phyloP scores from a whole-genome alignment of 2,797 vertebrate genomes.

The Gorsachius magnificus region DNA sequence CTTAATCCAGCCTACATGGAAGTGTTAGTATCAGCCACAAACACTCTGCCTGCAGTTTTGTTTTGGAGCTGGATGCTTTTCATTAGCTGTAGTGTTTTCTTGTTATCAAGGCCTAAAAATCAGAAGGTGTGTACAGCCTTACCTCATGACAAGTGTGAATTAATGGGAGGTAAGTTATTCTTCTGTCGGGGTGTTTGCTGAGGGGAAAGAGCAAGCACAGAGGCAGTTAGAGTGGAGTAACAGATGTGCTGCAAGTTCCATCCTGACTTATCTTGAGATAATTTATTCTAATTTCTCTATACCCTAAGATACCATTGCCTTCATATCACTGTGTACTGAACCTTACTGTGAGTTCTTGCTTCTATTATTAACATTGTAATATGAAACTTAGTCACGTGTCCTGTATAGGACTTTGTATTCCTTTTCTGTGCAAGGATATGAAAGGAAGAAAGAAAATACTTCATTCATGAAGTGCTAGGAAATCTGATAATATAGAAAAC shows the following conservation, averaged over 20 bases:
- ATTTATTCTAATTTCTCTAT: conserved; percentile 13
- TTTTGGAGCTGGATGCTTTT: not conserved
- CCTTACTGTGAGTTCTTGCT: not conserved
- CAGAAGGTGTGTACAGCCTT: not conserved
- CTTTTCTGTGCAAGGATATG: not conserved
- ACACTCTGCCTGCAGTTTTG: not conserved
- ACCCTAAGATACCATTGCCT: not conserved
- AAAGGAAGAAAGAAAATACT: not conserved
- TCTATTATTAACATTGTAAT: conserved; percentile 48
- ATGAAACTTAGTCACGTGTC: not conserved
- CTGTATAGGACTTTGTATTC: not conserved
- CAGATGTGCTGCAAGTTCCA: conserved; percentile 10
- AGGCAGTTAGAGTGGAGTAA: not conserved
- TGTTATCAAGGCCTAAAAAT: not conserved
- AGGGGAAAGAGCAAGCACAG: not conserved
- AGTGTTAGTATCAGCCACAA: not conserved
- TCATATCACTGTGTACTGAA: not conserved
- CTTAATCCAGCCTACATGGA: not conserved
- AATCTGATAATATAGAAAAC: not conserved
- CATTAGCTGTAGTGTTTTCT: not conserved
- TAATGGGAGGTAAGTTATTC: not conserved
- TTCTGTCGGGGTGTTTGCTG: not conserved
- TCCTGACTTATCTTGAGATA: conserved; percentile 16
- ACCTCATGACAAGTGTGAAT: not conserved
- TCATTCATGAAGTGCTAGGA: not conserved